These are phyloP conservation scores for Physella acuta DNA, from an alignment of 1,140 invertebrate species.

Conservation along the genomic window DNA sequence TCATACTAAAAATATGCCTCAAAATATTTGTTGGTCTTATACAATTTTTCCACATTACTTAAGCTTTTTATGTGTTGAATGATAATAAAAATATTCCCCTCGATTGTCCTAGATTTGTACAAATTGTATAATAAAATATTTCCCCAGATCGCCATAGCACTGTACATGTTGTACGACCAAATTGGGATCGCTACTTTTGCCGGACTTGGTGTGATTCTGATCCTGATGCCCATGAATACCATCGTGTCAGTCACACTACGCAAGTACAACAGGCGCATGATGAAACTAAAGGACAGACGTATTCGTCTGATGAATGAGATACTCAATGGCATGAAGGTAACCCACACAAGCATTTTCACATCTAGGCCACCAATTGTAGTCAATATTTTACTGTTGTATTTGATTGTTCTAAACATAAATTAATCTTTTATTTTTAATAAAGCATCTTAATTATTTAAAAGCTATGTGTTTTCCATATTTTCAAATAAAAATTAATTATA, in stretches of 20 bases:
- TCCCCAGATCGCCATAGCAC: conserved; percentile 79
- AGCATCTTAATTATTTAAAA: too few species aligned
- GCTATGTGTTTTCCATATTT: too few species aligned
- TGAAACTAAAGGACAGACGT: conserved; percentile 66
- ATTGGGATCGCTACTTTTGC: conserved; percentile 59
- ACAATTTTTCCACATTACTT: too few species aligned
- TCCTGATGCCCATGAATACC: conserved; percentile 72
- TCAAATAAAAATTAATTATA: too few species aligned
- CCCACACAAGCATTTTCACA: background rate
- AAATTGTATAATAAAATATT: conserved; percentile 61
- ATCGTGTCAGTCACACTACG: conserved; percentile 77
- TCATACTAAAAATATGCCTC: too few species aligned
- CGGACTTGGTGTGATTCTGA: conserved; percentile 54
- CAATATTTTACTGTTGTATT: too few species aligned
- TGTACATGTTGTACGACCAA: conserved; percentile 85
- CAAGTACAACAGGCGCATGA: conserved; percentile 62
- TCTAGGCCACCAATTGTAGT: too few species aligned
- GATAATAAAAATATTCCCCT: too few species aligned
- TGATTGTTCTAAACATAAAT: too few species aligned
- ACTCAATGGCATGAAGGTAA: conserved; percentile 65
- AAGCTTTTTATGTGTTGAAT: too few species aligned
- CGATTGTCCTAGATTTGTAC: background rate
- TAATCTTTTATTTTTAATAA: too few species aligned
- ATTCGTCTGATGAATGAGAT: conserved; percentile 61
- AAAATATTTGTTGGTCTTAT: too few species aligned